These are phyloP conservation scores for Leucopternis melanops DNA, from an alignment of 2,113 vertebrate species.

Conservation along the genomic window DNA sequence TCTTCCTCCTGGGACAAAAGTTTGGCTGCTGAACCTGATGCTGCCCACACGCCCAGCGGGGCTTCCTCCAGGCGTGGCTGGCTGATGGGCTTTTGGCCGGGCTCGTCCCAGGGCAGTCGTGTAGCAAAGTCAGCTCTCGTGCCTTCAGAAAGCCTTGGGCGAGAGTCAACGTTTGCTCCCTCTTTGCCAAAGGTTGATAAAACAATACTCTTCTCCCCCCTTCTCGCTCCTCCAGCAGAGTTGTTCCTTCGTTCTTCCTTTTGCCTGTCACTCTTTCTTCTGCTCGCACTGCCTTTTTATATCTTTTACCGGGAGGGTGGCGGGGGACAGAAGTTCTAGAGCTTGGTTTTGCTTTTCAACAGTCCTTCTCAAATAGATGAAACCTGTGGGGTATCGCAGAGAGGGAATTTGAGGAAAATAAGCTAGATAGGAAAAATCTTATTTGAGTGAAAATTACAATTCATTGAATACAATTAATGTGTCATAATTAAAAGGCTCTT, in stretches of 20 bases:
- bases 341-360: background rate
- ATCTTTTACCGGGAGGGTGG: background rate
- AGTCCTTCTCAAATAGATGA: background rate
- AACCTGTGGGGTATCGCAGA: background rate
- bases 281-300: background rate
- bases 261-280: background rate
- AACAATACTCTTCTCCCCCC: background rate
- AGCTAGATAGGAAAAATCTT: background rate
- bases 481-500: slow-evolving; percentile 40
- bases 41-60: background rate
- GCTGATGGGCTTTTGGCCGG: fast-evolving
- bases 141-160: background rate
- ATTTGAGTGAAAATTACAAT: background rate
- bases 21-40: background rate
- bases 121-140: background rate
- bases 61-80: background rate
- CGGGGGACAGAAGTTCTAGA: background rate
- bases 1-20: background rate
- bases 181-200: background rate
- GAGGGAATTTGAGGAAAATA: background rate
- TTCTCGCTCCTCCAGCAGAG: background rate
- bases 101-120: fast-evolving
- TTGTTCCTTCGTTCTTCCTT: background rate
- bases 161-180: background rate
- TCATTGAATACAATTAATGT: slow-evolving; percentile 22